Evolutionary conservation across 2,888 invertebrate species (phyloP).

Genomic region (Monopis laevigella): DNA sequence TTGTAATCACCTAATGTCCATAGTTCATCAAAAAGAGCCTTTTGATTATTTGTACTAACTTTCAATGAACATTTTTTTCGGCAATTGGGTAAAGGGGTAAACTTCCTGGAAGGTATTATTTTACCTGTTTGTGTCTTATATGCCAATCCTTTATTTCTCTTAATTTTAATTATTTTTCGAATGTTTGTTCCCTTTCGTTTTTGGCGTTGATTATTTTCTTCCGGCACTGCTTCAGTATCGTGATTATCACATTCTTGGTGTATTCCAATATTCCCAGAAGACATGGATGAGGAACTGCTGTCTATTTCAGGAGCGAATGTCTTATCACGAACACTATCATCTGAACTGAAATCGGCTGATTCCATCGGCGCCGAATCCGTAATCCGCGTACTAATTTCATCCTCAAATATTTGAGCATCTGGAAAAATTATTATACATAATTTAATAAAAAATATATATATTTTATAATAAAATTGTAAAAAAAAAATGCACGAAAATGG

Average conservation of each 20-base stretch:
- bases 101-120: too few relatives aligned
- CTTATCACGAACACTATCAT: constrained; percentile 3
- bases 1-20: too few relatives aligned
- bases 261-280: background rate
- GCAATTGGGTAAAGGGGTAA: too few relatives aligned
- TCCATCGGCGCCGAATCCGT: too few relatives aligned
- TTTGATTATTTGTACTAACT: too few relatives aligned
- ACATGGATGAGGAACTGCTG: background rate
- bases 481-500: too few relatives aligned
- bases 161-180: background rate
- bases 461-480: too few relatives aligned
- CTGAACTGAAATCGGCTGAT: constrained; percentile 2
- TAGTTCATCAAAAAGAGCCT: too few relatives aligned
- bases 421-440: background rate
- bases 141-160: too few relatives aligned
- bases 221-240: background rate
- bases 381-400: background rate
- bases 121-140: too few relatives aligned
- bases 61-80: too few relatives aligned
- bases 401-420: constrained; percentile 3
- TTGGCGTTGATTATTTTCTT: background rate
- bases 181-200: constrained; percentile 1
- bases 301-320: constrained; percentile 3
- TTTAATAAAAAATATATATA: too few relatives aligned
- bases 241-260: background rate